Evolutionary conservation across 1,140 invertebrate genomes (phyloP), one percentile per base, ranked within the genome.

Genomic region (Gonatopus flavifemur): DNA sequence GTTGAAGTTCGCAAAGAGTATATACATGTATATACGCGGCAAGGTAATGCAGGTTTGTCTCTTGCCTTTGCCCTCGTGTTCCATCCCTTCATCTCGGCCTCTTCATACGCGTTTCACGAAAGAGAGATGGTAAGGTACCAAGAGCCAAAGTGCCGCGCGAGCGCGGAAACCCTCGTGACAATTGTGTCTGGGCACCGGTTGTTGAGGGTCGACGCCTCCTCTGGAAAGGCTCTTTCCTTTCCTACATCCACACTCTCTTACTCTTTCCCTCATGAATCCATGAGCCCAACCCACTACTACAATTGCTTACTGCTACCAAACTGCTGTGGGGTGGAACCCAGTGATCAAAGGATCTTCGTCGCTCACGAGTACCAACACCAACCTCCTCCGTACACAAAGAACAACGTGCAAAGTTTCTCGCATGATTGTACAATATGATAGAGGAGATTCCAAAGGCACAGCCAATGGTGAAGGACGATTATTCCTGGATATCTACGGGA

Each of bases 321-420:
- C 38, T 13, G 20, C 94, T 91, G 50, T 92, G 88, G 16, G 89
- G 82, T 0, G 92, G 91, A 36, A 96, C 75, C 89, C 66, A 90
- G 86, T 52, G 86, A 47, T 60, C 50, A 59, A 61, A 64, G 59
- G 58, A 56, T 18, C 37, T 49, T 44, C 38, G 21, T 43, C 46
- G 52, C 4, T 33, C 32, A 15, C 15, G n/a, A n/a, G n/a, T n/a
- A n/a, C n/a, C n/a, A n/a, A n/a, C n/a, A n/a, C n/a, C 32, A 15
- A 9, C 9, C n/a, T 8, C n/a, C 32, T 15, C 6, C 10, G 32
- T 33, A 13, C 32, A 9, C n/a, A 33, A 5, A n/a, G n/a, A n/a
- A n/a, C n/a, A n/a, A n/a, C n/a, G n/a, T n/a, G n/a, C n/a, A 33
- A 33, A 7, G 5, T 33, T 13, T 4, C 13, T n/a, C 6, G 32